Base-by-base conservation (phyloP, 2,113 vertebrate genomes). In the Grallaria varia region DNA sequence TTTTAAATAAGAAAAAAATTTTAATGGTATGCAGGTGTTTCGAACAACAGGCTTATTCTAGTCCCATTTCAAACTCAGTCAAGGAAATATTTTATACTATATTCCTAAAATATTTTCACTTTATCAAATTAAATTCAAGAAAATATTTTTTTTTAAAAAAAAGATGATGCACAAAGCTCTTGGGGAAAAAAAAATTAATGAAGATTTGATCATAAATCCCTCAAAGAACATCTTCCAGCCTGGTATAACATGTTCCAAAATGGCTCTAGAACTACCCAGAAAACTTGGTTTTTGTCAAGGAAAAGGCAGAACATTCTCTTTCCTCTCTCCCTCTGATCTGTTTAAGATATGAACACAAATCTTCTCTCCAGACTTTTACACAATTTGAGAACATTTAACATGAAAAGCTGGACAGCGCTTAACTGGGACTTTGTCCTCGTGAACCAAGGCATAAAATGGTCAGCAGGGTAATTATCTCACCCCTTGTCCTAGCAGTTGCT, bases 91-190 rank as follows among this genome's bases (percentile, higher is more conserved):
- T 76, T 60, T 42, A 44, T 72, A 79, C 44, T 53, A 7, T 40
- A 53, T 64, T 90, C 31, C 40, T 58, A 56, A 90, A 84, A 63
- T 74, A 76, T 42, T 88, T 92, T n/a, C 6, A 71, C 74, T 87
- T 73, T 47, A 77, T 37, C 27, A 68, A 77, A 81, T 3, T 2
- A 71, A 92, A 88, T 58, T 8, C 23, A 82, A 87, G 4, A 44
- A 79, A 63, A 59, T 7, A 16, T 8, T 11, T 49, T 79, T 66
- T 64, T 35, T 47, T 44, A 16, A 44, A 17, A 4, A 53, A 66
- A 78, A 66, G 31, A 60, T 2, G 0, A 35, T 6, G 18, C 9
- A 67, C 12, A 91, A 71, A 84, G 55, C 4, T 37, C 14, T 33
- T 2, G 0, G 12, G 22, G 6, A 25, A 73, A 50, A 72, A 42